Percentiles rank a stretch among this genome's conserved stretches.
These are phyloP conservation scores for Neosalanx taihuensis DNA, from an alignment of 2,797 vertebrate species.

Conservation along the genomic window DNA sequence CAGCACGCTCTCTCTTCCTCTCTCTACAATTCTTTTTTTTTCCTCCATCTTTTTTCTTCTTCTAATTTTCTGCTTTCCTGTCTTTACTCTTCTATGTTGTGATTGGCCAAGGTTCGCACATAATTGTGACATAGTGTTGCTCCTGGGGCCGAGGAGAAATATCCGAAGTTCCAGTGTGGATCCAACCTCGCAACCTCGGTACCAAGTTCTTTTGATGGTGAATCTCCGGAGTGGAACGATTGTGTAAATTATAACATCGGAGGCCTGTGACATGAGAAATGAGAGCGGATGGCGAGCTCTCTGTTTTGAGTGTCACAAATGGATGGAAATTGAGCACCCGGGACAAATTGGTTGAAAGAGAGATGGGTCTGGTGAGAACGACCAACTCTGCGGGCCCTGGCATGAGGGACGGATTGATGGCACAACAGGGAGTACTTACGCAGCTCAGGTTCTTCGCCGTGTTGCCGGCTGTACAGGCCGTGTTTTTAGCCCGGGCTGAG, in stretches of 20 bases:
- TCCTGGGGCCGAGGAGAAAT: not conserved
- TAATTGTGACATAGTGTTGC: not conserved
- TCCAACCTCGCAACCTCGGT: not conserved
- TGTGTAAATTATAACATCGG: not conserved
- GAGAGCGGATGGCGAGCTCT: not conserved
- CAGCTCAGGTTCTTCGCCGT: constrained; percentile 44
- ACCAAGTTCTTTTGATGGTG: not conserved
- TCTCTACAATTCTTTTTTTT: constrained; percentile 7
- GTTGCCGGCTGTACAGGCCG: constrained; percentile 2
- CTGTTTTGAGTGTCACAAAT: constrained; percentile 31
- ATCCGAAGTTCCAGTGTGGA: not conserved
- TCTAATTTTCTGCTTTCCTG: not conserved
- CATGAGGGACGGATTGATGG: constrained; percentile 50
- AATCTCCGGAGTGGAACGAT: not conserved
- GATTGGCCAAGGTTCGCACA: not conserved
- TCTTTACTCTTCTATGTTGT: constrained; percentile 16
- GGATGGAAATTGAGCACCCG: constrained; percentile 45
- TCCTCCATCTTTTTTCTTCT: not conserved
- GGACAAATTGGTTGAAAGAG: constrained; percentile 48
- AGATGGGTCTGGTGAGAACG: constrained; percentile 21
- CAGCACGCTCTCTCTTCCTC: constrained; percentile 43
- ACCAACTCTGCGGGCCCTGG: constrained; percentile 26
- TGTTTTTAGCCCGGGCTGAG: not conserved
- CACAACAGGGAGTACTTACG: constrained; percentile 36
- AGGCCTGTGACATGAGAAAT: not conserved